Evolutionary conservation across 2,888 invertebrate species (phyloP), one percentile per base, ranked within the genome.

Genomic region (Athalia rosae): DNA sequence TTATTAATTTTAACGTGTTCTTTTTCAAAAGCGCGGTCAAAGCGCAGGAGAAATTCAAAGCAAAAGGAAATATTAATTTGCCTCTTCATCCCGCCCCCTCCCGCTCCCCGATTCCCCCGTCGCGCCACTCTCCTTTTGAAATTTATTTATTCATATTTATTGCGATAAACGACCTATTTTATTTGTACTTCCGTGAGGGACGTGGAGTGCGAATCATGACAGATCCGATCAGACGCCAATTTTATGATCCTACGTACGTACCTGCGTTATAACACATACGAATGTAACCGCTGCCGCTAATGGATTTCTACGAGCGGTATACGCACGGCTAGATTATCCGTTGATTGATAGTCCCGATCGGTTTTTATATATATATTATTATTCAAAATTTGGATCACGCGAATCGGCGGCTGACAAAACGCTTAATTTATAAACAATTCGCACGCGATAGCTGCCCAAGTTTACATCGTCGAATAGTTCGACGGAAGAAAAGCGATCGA

Each of bases 281-380:
- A 28, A 28, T 28, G 28, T 28, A 28, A 28, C 28, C 28, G 28
- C 28, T 28, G 28, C 28, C 6, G 15, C 48, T 56, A 69, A 69
- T 69, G 69, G 69, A 69, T 41, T 69, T 56, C 43, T 15, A 50
- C 53, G 41, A 53, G 69, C 69, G 28, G 53, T 69, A 53, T 6
- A 15, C 28, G n/a, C n/a, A 28, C 28, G 28, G 28, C 28, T 28
- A 28, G 28, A 28, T 28, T 28, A 69, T n/a, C 69, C 69, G 41
- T 69, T 69, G 69, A 69, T 69, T 28, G 69, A 69, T 69, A 7
- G 56, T 28, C 28, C 1, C 28, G 28, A 28, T 28, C 28, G 7
- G 41, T 69, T 41, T 13, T 53, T 15, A 3, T 48, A 66, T 7
- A 28, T 48, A n/a, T 41, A 43, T 4, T 4, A 53, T n/a, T 53